phyloP scores from a whole-genome alignment of 2,888 invertebrate species.

The Latrodectus elegans region DNA sequence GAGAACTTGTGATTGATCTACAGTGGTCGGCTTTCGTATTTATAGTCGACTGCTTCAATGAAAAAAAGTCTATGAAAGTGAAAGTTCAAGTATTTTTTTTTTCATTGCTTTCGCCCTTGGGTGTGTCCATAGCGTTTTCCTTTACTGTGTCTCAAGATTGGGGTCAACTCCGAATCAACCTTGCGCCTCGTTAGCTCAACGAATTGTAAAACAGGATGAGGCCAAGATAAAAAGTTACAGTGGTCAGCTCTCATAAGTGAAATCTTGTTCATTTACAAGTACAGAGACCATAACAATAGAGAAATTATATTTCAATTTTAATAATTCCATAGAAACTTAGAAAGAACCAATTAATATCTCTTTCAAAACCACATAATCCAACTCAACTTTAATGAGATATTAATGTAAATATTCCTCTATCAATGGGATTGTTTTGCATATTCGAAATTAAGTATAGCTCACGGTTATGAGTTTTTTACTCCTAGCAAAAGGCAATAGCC shows the following conservation, averaged over 20 bases:
- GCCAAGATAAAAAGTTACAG: background rate
- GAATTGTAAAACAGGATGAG: background rate
- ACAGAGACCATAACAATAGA: too few species aligned
- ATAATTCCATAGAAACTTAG: too few species aligned
- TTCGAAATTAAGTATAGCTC: background rate
- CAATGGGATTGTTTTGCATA: background rate
- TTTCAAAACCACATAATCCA: too few species aligned
- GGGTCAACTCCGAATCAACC: conserved; percentile 30
- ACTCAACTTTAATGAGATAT: too few species aligned
- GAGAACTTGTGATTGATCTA: conserved; percentile 5
- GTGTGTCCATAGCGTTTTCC: conserved; percentile 30
- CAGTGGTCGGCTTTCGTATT: conserved; percentile 7
- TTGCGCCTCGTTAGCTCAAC: conserved; percentile 9
- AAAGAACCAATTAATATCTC: too few species aligned
- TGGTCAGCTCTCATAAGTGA: background rate
- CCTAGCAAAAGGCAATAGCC: background rate
- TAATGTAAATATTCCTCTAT: background rate
- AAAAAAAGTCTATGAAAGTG: conserved; percentile 15
- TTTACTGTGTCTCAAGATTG: conserved; percentile 23
- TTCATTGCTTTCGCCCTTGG: conserved; percentile 25
- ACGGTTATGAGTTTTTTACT: background rate
- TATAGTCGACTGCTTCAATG: conserved; percentile 24
- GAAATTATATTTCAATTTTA: too few species aligned
- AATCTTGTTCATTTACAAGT: too few species aligned
- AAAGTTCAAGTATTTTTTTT: conserved; percentile 15